Conservation (phyloP, 1,140 invertebrate species). For the Rhagoletis zephyria region DNA sequence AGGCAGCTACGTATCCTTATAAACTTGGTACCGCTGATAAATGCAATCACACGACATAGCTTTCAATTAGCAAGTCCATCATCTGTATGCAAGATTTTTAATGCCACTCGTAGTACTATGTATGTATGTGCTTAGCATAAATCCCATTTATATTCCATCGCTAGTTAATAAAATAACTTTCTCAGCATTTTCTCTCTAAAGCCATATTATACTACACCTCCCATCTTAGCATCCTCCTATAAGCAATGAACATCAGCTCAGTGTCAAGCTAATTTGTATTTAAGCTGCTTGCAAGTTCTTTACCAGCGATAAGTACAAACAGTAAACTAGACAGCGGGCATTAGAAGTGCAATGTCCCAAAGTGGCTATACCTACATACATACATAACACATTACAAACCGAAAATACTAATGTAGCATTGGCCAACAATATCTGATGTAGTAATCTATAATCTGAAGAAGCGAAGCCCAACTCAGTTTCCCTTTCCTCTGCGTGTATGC, state of each 20-base stretch:
- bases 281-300: slow-evolving; percentile 28
- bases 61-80: too few species aligned
- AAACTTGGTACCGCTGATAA: too few species aligned
- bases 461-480: slow-evolving; percentile 7
- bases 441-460: background rate
- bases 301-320: background rate
- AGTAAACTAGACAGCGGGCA: background rate
- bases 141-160: too few species aligned
- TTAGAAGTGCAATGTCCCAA: slow-evolving; percentile 43
- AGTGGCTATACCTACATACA: too few species aligned
- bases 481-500: slow-evolving; percentile 7
- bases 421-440: background rate
- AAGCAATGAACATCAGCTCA: slow-evolving; percentile 24
- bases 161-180: background rate
- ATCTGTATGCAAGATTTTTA: background rate
- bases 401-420: background rate
- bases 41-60: too few species aligned
- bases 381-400: too few species aligned
- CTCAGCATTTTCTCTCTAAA: background rate
- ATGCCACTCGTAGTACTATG: too few species aligned
- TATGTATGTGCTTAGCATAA: too few species aligned
- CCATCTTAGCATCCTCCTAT: background rate
- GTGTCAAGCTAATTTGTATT: slow-evolving; percentile 40
- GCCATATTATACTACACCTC: background rate
- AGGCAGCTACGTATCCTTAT: too few species aligned